Evolutionary conservation across 2,113 vertebrate species (phyloP), one percentile per base, ranked within the genome.

Genomic region (Tympanuchus pallidicinctus): DNA sequence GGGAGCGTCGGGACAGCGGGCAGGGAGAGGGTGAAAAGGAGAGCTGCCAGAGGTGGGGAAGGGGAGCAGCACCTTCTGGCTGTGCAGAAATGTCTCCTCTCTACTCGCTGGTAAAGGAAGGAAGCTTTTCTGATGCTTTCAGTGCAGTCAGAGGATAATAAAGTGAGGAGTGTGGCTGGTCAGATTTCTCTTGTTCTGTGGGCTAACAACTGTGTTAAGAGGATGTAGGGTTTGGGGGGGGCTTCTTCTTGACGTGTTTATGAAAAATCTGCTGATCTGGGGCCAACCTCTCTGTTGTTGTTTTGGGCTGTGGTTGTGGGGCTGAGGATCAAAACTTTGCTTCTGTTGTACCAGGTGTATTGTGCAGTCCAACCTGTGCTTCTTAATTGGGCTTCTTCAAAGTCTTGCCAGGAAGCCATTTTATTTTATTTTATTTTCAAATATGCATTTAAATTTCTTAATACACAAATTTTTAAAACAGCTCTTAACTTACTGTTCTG

Each of bases 291-390:
- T 97, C 93, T 95, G 76, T 93, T 77, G 54, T 32, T 47, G 47
- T 69, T 73, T 40, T 45, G 90, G 91, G 90, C 93, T 94, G 96
- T 94, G 83, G 93, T 95, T 97, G 93, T 97, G 96, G 95, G 96
- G 97, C 92, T 97, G 79, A 96, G 87, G 96, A 94, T 98, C 96
- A 96, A 96, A 96, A 89, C 66, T 86, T 96, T 95, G 86, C 85
- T 85, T 90, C 34, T 90, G 30, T 32, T 34, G 4, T 66, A 15
- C n/a, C 0, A 42, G 14, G 27, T 82, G 22, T 89, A 65, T 63
- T 89, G 85, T 91, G 28, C 89, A 77, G 90, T 88, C 54, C 22
- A 66, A 71, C 43, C 88, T 54, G 79, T 9, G 2, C 85, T 83
- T 52, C 19, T 32, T 92, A 20, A 45, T 72, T 72, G 40, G 30